Base-by-base conservation (phyloP, 2,797 vertebrate genomes). In the Dallia pectoralis region DNA sequence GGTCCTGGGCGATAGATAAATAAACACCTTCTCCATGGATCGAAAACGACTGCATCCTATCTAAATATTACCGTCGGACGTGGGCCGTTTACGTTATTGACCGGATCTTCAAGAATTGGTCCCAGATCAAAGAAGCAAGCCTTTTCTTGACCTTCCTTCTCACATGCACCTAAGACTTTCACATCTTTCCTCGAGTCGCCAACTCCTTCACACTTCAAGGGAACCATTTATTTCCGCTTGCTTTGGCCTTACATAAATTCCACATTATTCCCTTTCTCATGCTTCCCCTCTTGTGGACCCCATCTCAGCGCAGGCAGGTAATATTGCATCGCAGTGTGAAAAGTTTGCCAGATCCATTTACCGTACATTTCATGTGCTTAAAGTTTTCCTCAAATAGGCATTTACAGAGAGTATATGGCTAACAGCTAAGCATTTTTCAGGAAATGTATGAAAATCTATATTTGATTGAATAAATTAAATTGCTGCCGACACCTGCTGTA, bases 1-100 rank as follows among this genome's bases (percentile, higher is more conserved):
- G 65, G 72, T 70, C 67, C 70, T 80, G 69, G 75, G 59, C 66
- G 81, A 85, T 82, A 88, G 81, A 84, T 82, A 87, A 85, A 84
- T 73, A 83, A 78, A 72, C 56, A 84, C 69, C 78, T 80, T 78
- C 63, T 66, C 71, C 27, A 49, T 25, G 40, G 51, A 49, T 27
- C 18, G 36, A 75, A 74, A 56, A 69, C 32, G 25, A 62, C 53
- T 74, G 49, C 18, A 36, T 74, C 73, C 73, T 30, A 73, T 77
- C 19, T 80, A 79, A 82, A 84, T 79, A 62, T 44, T 62, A 80
- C 76, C 69, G 72, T 62, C 2, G 40, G 44, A 59, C 61, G 65
- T 40, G 53, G 25, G 19, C 51, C 33, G 32, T 69, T 71, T 75
- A 47, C 76, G 75, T 74, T 74, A 80, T 69, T 69, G 65, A 84